Base-by-base conservation (phyloP, 2,797 vertebrate genomes). In the Muscicapa striata region DNA sequence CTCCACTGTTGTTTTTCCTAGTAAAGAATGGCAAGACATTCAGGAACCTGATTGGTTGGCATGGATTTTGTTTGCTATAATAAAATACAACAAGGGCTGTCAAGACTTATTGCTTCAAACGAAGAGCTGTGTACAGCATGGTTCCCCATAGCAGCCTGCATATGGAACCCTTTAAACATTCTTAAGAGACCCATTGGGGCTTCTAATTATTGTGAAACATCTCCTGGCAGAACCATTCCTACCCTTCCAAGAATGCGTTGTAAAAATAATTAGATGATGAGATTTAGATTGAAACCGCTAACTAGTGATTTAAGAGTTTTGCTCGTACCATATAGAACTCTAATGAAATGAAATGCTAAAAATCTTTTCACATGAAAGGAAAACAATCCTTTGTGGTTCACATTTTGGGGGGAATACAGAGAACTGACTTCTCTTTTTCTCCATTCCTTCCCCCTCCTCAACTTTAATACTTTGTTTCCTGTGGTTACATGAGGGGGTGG, bases 231-330 rank as follows among this genome's bases (percentile, higher is more conserved):
- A 97, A 96, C 93, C 96, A 94, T 97, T 97, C 90, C 97, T 98
- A 96, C 96, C 96, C 97, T 97, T 98, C 97, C 97, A 97, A 97
- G 97, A 98, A 97, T 96, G 97, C 93, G 79, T 97, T 98, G 97
- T 97, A 97, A 98, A 98, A 98, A 97, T 98, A 98, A 98, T 98
- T 98, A 98, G 97, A 98, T 98, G 97, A 98, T 98, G 98, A 98
- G 98, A 98, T 98, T 98, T 98, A 98, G 97, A 97, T 96, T 83
- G 97, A 98, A 98, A 98, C 98, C 96, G 13, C 97, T 98, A 98
- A 98, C 93, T 91, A 89, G 94, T 96, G 97, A 97, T 98, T 97
- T 97, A 97, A 90, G 97, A 97, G 95, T 97, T 95, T 96, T 96
- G 43, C 55, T 95, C 32, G 1, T 95, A 87, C 92, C 76, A 13